Conservation (phyloP, 2,888 invertebrate genomes). For the Lissocephala sabroskyi region DNA sequence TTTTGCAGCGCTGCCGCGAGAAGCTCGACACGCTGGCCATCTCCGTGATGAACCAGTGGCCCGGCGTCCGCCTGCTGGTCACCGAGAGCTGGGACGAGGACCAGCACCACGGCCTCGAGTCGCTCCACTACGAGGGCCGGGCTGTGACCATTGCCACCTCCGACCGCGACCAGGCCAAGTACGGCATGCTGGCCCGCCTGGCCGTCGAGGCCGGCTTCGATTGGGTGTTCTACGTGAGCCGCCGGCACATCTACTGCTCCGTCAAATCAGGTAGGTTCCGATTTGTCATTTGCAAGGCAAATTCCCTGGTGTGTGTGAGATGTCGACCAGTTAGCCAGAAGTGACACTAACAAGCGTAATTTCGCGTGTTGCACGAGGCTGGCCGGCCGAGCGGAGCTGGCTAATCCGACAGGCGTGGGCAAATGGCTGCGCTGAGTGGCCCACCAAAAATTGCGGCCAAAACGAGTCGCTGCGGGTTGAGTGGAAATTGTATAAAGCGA, state of each 20-base stretch:
- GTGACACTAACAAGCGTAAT: conserved; percentile 69
- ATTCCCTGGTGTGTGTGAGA: not conserved
- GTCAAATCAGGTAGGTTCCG: conserved; percentile 91
- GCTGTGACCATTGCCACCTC: conserved; percentile 97
- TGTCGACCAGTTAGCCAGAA: conserved; percentile 53
- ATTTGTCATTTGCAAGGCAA: conserved; percentile 18
- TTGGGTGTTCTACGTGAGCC: conserved; percentile 97
- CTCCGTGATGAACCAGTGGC: conserved; percentile 99
- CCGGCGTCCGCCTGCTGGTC: conserved; percentile 91
- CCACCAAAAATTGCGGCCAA: conserved; percentile 6
- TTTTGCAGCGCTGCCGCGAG: conserved; percentile 94
- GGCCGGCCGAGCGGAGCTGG: conserved; percentile 19
- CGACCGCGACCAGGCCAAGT: conserved; percentile 92
- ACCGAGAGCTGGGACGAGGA: conserved; percentile 98
- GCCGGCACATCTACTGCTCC: conserved; percentile 96
- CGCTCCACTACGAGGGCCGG: conserved; percentile 96
- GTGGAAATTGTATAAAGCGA: conserved; percentile 10
- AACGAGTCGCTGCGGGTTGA: conserved; percentile 1
- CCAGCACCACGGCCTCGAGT: conserved; percentile 80
- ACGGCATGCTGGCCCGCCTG: conserved; percentile 95
- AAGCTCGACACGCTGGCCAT: conserved; percentile 94
- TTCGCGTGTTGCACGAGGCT: conserved; percentile 63
- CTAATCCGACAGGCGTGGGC: conserved; percentile 69
- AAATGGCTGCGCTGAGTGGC: conserved; percentile 31
- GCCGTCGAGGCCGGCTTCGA: conserved; percentile 98